A percentile compares a stretch with the other conserved stretches of the same genome.
These are phyloP conservation scores for Tangara arthus DNA, from an alignment of 2,797 vertebrate genomes.

Conservation along the genomic window DNA sequence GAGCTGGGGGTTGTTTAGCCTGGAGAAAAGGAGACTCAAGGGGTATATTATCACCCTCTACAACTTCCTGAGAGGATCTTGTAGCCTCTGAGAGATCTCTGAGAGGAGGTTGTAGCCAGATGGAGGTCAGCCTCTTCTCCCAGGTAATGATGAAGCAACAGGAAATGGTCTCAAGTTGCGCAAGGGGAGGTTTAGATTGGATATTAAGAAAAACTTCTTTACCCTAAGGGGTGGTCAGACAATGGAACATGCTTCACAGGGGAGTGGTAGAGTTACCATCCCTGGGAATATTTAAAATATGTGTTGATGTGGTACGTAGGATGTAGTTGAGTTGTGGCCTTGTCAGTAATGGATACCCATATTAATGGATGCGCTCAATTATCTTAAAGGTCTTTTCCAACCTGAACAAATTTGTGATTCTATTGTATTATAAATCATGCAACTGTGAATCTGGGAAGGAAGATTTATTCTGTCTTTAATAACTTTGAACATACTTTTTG, in stretches of 20 bases:
- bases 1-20: not conserved
- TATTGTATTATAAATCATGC: not conserved
- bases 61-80: not conserved
- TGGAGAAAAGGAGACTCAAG: not conserved
- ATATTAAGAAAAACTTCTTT: not conserved
- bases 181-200: not conserved
- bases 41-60: not conserved
- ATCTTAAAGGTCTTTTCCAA: not conserved
- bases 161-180: not conserved
- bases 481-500: not conserved
- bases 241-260: not conserved
- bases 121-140: not conserved
- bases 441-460: not conserved
- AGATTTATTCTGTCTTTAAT: not conserved
- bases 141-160: not conserved
- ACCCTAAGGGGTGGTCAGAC: not conserved
- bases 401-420: not conserved
- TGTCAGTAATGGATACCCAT: not conserved
- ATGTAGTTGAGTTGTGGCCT: not conserved
- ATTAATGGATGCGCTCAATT: not conserved
- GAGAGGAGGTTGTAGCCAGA: not conserved
- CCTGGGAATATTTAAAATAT: not conserved
- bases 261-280: not conserved
- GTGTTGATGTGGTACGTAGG: rapidly evolving
- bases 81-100: too few species aligned